Evolutionary conservation across 2,113 vertebrate genomes (phyloP).

Genomic region (Perccottus glenii): DNA sequence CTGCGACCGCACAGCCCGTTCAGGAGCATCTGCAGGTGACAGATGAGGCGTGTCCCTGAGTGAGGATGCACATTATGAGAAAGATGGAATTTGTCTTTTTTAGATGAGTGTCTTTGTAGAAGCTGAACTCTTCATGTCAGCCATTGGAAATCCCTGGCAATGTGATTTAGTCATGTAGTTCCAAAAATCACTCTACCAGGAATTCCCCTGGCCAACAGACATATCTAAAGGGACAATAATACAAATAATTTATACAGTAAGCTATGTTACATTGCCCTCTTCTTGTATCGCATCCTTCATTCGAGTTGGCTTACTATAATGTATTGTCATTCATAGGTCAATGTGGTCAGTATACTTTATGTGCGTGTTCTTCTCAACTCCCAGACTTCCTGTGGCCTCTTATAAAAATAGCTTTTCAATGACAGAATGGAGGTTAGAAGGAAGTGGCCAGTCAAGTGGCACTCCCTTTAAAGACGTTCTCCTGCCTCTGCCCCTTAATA

Average conservation of each 20-base stretch:
- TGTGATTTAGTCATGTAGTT: slow-evolving; percentile 89
- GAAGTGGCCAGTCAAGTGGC: slow-evolving; percentile 67
- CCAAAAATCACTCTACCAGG: slow-evolving; percentile 95
- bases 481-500: slow-evolving; percentile 43
- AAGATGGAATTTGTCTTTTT: slow-evolving; percentile 23
- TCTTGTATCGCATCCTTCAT: background rate
- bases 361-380: slow-evolving; percentile 48
- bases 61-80: slow-evolving; percentile 41
- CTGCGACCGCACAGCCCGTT: slow-evolving; percentile 78
- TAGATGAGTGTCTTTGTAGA: slow-evolving; percentile 4
- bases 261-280: background rate
- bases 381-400: slow-evolving; percentile 72
- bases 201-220: slow-evolving; percentile 89
- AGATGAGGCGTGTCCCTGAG: slow-evolving; percentile 23
- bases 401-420: slow-evolving; percentile 80
- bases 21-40: slow-evolving; percentile 11
- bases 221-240: slow-evolving; percentile 7
- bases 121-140: slow-evolving; percentile 75
- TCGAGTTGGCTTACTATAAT: background rate
- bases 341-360: slow-evolving; percentile 22
- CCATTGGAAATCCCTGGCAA: slow-evolving; percentile 99
- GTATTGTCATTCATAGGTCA: slow-evolving; percentile 31
- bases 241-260: slow-evolving; percentile 6
- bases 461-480: slow-evolving; percentile 58
- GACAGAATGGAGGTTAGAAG: slow-evolving; percentile 73